phyloP scores from a whole-genome alignment of 2,113 vertebrate species.

The Vidua chalybeata region DNA sequence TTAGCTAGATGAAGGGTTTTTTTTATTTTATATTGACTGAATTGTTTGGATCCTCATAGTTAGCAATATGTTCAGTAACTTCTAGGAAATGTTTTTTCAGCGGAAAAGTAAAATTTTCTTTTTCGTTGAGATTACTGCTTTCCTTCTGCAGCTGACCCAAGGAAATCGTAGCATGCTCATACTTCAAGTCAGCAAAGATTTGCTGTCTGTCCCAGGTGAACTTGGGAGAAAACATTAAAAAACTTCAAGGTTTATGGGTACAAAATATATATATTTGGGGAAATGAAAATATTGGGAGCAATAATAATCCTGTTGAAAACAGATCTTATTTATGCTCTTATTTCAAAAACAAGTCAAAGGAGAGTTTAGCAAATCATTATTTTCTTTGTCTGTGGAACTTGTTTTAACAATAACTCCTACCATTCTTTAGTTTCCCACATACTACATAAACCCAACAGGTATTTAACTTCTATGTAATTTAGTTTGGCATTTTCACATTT shows the following conservation, averaged over 20 bases:
- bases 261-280: neutral
- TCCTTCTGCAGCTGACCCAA: neutral
- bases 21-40: neutral
- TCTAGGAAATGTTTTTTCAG: neutral
- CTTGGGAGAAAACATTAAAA: neutral
- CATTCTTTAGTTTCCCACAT: neutral
- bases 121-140: neutral
- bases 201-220: neutral
- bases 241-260: neutral
- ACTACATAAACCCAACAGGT: neutral
- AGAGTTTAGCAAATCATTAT: neutral
- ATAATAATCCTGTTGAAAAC: neutral
- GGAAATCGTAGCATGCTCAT: neutral
- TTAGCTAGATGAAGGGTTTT: rapidly evolving
- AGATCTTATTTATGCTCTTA: neutral
- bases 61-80: neutral
- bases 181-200: neutral
- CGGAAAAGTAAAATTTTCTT: neutral
- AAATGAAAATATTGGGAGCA: neutral
- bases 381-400: neutral
- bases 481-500: neutral
- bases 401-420: neutral
- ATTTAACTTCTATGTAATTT: neutral
- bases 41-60: neutral
- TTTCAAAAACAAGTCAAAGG: neutral